Base-by-base conservation (phyloP, 1,140 invertebrate genomes). In the Ceratina japonica region DNA sequence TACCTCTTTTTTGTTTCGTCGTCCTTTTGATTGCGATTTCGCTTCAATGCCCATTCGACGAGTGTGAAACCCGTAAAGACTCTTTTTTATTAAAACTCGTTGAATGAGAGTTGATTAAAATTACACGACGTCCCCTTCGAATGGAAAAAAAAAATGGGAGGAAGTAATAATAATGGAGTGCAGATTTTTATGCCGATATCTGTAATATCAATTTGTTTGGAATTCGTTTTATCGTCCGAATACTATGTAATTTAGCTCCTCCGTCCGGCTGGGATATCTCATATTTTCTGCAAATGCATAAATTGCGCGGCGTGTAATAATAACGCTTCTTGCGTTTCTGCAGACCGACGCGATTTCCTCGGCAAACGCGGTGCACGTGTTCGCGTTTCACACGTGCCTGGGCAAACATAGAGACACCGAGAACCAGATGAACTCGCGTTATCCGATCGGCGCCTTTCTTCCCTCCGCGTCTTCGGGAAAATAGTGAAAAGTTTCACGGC, bases 311-410 rank as follows among this genome's bases (percentile, higher is more conserved):
- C 10, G 37, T 44, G 37, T 44, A 61, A 69, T 51, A 69, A 69
- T 68, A 75, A 75, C 18, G 37, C 52, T 58, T 58, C 44, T 22
- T 44, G 44, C 31, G 22, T 59, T 54, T 56, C 37, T 61, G 37
- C 70, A 61, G 1, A 61, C 12, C 63, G 31, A n/a, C 18, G 56
- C 18, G 3, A 79, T 77, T 70, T 24, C 54, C 16, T 61, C 37
- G 70, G 15, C 24, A 2, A 18, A 18, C 27, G 22, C 52, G 69
- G 18, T 16, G 8, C 69, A 37, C 69, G 69, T 16, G 52, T 24
- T 70, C 75, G 58, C 44, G 66, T 77, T 77, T 77, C 58, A 77
- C 75, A 37, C 75, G 44, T 62, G 75, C 58, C 24, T 20, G 66
- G 27, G 66, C 66, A 69, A 70, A 70, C 56, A 70, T 2, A 77